These are phyloP conservation scores for Anser cygnoides DNA, from an alignment of 2,113 vertebrate species.

Conservation along the genomic window DNA sequence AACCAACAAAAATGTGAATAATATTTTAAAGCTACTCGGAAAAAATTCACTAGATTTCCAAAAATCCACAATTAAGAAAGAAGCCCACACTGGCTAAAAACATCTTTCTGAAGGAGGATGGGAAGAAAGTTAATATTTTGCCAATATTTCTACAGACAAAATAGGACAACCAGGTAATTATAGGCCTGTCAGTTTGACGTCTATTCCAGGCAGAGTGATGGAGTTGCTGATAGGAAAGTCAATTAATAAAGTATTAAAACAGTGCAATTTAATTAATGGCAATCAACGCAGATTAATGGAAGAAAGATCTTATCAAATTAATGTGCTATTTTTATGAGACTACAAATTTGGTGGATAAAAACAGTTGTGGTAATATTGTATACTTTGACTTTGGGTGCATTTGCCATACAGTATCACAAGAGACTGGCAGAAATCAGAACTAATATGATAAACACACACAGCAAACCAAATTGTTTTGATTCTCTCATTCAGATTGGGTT, in stretches of 20 bases:
- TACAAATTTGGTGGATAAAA: constrained; percentile 48
- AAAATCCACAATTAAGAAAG: not conserved
- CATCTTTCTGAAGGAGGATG: not conserved
- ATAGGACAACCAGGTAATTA: constrained; percentile 57
- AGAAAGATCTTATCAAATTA: constrained; percentile 64
- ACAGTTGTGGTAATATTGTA: not conserved
- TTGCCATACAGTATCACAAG: not conserved
- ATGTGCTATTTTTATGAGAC: constrained; percentile 49
- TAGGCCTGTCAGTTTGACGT: not conserved
- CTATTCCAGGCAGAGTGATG: constrained; percentile 50
- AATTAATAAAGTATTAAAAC: constrained; percentile 63
- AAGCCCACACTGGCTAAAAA: not conserved
- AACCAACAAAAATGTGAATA: constrained; percentile 5
- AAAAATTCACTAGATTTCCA: not conserved
- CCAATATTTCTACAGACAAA: constrained; percentile 36
- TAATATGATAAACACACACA: not conserved
- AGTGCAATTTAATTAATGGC: constrained; percentile 64
- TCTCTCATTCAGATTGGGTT: not conserved
- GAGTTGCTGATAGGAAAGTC: constrained; percentile 56
- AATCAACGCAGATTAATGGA: constrained; percentile 60
- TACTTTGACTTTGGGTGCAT: not conserved
- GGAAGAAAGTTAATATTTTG: constrained; percentile 35
- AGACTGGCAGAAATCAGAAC: not conserved
- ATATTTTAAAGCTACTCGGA: constrained; percentile 4
- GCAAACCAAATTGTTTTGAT: not conserved